Conservation (phyloP, 30 jellyfish, hydroid and myxozoan species). For the Aurelia coerulea region DNA sequence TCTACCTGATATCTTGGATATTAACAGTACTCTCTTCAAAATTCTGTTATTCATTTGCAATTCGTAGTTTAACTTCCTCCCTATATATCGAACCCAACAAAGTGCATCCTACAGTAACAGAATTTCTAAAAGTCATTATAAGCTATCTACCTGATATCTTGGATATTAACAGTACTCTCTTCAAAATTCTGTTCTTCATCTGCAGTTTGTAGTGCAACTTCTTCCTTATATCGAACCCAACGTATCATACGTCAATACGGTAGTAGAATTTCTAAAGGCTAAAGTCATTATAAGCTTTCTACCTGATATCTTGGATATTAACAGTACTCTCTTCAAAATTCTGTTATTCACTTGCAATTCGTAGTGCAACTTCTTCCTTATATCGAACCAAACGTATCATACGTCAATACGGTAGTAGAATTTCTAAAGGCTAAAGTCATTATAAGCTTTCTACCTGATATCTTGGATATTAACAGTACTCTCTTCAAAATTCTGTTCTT, state of each 20-base stretch:
- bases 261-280: too few species aligned
- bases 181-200: conserved; percentile 43
- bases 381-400: too few species aligned
- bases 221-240: too few species aligned
- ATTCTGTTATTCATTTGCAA: conserved; percentile 9
- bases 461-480: conserved; percentile 72
- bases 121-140: too few species aligned
- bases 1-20: conserved; percentile 49
- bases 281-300: too few species aligned
- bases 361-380: conserved; percentile 5
- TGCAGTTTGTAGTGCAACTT: conserved; percentile 35
- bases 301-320: conserved; percentile 56
- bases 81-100: neutral
- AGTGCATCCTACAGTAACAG: neutral
- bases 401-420: neutral
- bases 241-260: neutral
- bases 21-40: conserved; percentile 67
- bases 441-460: conserved; percentile 11
- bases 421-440: too few species aligned
- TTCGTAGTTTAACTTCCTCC: conserved; percentile 38
- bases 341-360: conserved; percentile 34
- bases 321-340: conserved; percentile 70
- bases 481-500: conserved; percentile 65
- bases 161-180: conserved; percentile 67
- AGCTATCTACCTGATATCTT: conserved; percentile 31